Conservation (phyloP, 2,888 invertebrate species). For the Gasteruption jaculator region DNA sequence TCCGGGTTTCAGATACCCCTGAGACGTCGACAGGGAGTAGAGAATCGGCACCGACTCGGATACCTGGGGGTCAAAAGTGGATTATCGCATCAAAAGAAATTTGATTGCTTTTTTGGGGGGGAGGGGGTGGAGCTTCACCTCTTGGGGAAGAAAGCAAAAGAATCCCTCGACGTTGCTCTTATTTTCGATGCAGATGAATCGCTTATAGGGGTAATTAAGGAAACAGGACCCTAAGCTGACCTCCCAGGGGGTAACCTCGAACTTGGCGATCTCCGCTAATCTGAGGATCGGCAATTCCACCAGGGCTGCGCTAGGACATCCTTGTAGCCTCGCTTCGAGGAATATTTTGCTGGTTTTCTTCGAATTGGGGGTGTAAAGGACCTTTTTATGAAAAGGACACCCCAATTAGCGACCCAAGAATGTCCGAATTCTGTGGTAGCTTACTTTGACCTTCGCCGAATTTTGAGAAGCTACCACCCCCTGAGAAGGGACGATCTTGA, state of each 20-base stretch:
- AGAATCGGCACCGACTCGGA: slow-evolving; percentile 22
- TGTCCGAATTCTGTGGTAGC: no score
- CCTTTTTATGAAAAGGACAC: slow-evolving; percentile 45
- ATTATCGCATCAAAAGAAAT: neutral
- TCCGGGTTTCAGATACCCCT: slow-evolving; percentile 49
- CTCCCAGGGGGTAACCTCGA: slow-evolving; percentile 54
- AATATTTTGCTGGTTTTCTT: slow-evolving; percentile 53
- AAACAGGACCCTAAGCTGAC: slow-evolving; percentile 59
- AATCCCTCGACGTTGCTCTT: slow-evolving; percentile 54
- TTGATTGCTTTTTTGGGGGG: slow-evolving; percentile 1
- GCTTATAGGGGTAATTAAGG: slow-evolving; percentile 56
- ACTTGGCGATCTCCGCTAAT: slow-evolving; percentile 54
- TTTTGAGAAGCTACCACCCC: slow-evolving; percentile 54
- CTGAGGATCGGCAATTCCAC: slow-evolving; percentile 56
- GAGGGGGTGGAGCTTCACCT: slow-evolving; percentile 36
- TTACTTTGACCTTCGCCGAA: slow-evolving; percentile 52
- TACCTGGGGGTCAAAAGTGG: slow-evolving; percentile 25
- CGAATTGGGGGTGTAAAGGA: slow-evolving; percentile 57
- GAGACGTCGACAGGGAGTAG: slow-evolving; percentile 35
- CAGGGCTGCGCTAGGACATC: slow-evolving; percentile 56
- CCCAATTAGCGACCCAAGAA: slow-evolving; percentile 6
- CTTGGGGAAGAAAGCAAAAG: slow-evolving; percentile 48
- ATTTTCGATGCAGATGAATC: slow-evolving; percentile 54
- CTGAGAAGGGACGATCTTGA: slow-evolving; percentile 53
- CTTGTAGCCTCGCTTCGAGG: no score